Percentiles rank a stretch among this genome's conserved stretches.
These are phyloP conservation scores for Petrocephalus zakoni DNA, from an alignment of 2,113 vertebrate genomes.

Conservation along the genomic window DNA sequence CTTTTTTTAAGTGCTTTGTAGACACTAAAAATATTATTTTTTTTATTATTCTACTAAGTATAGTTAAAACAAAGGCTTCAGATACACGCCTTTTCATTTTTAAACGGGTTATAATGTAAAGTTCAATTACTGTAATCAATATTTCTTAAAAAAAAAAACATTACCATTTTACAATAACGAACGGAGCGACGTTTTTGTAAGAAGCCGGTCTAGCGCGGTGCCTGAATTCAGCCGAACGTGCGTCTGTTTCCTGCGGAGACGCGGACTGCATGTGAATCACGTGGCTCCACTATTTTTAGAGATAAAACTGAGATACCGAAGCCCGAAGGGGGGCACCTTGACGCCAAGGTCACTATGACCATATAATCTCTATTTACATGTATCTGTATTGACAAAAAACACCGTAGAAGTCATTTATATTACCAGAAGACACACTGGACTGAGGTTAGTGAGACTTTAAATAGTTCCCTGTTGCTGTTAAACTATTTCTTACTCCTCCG, in stretches of 20 bases:
- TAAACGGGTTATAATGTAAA: neutral
- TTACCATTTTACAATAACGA: neutral
- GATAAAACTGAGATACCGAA: constrained; percentile 25
- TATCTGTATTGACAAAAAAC: constrained; percentile 11
- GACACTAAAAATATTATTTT: neutral
- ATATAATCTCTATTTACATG: neutral
- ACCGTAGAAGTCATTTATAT: neutral
- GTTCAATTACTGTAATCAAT: neutral
- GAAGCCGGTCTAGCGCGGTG: neutral
- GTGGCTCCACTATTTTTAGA: constrained; percentile 29
- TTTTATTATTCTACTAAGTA: neutral
- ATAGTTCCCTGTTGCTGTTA: neutral
- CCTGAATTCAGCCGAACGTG: neutral
- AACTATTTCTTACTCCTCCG: neutral
- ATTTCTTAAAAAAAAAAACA: neutral
- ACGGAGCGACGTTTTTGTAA: neutral
- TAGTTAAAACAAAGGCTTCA: neutral
- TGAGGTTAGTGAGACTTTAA: constrained; percentile 15
- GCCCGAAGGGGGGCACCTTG: neutral
- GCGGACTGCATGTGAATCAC: neutral
- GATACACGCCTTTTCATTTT: neutral
- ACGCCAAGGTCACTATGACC: constrained; percentile 26
- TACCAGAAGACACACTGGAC: neutral
- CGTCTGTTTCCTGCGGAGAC: neutral
- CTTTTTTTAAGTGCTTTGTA: neutral